These are phyloP conservation scores for Australoheros facetus DNA, from an alignment of 2,797 vertebrate species.

Conservation along the genomic window DNA sequence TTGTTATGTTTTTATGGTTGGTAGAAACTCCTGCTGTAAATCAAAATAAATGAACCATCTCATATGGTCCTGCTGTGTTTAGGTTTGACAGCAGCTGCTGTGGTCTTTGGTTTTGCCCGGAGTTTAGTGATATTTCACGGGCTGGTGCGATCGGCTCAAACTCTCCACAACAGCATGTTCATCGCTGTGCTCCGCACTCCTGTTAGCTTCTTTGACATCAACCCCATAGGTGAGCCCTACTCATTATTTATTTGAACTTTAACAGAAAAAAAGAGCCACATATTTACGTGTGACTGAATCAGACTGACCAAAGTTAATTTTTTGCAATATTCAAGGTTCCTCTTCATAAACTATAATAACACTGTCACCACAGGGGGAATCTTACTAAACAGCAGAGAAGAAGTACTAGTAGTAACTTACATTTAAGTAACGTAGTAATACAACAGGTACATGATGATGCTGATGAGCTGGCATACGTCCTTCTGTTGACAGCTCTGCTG, in stretches of 20 bases:
- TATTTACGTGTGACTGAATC: too few species aligned
- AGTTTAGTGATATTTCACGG: constrained; percentile 84
- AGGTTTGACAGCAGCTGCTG: constrained; percentile 86
- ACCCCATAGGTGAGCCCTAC: constrained; percentile 77
- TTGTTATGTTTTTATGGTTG: not conserved
- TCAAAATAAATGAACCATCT: not conserved
- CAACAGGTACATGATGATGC: too few species aligned
- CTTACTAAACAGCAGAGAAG: too few species aligned
- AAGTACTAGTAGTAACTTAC: too few species aligned
- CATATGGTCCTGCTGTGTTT: not conserved
- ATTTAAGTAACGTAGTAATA: too few species aligned
- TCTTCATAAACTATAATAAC: too few species aligned
- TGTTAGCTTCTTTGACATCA: constrained; percentile 80
- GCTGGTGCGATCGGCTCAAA: constrained; percentile 85
- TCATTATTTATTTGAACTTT: not conserved
- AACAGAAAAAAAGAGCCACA: not conserved
- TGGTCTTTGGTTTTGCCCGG: constrained; percentile 86
- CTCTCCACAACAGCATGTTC: constrained; percentile 86
- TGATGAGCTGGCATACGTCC: too few species aligned
- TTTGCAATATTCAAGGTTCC: too few species aligned
- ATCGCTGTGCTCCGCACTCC: constrained; percentile 70
- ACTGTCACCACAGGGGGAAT: too few species aligned
- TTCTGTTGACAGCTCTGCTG: too few species aligned
- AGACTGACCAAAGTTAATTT: too few species aligned
- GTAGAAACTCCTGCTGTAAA: not conserved